Conservation (phyloP, 2,113 vertebrate genomes). For the Tyrannus savana region DNA sequence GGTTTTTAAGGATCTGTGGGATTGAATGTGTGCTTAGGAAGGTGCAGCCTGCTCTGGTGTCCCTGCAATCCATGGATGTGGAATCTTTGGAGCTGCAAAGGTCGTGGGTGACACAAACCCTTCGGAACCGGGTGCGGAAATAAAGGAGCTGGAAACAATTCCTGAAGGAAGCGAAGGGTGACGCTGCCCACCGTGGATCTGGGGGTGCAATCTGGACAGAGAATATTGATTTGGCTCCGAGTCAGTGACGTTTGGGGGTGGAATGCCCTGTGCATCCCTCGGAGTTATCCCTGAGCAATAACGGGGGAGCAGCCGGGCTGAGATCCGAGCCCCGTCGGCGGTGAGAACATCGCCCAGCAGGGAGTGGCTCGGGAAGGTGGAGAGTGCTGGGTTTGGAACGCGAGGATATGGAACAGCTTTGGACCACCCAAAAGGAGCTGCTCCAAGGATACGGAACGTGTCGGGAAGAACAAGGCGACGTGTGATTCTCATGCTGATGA, state of each 20-base stretch:
- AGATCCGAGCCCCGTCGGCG: background rate
- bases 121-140: background rate
- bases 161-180: background rate
- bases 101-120: background rate
- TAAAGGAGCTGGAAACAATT: background rate
- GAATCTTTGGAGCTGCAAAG: background rate
- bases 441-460: background rate
- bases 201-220: rapidly evolving
- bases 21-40: background rate
- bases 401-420: slow-evolving; percentile 1
- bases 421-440: background rate
- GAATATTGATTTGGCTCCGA: background rate
- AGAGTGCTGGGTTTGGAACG: background rate
- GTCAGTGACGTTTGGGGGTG: background rate
- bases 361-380: background rate
- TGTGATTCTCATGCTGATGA: background rate
- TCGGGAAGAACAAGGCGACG: background rate
- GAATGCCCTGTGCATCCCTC: rapidly evolving
- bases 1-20: background rate
- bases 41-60: background rate
- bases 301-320: background rate
- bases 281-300: background rate
- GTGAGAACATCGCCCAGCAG: background rate
- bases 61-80: background rate
- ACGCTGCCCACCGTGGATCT: background rate